A percentile compares a stretch with the other conserved stretches of the same genome.
Conservation (phyloP, 2,888 invertebrate genomes). For the Tiphia femorata region DNA sequence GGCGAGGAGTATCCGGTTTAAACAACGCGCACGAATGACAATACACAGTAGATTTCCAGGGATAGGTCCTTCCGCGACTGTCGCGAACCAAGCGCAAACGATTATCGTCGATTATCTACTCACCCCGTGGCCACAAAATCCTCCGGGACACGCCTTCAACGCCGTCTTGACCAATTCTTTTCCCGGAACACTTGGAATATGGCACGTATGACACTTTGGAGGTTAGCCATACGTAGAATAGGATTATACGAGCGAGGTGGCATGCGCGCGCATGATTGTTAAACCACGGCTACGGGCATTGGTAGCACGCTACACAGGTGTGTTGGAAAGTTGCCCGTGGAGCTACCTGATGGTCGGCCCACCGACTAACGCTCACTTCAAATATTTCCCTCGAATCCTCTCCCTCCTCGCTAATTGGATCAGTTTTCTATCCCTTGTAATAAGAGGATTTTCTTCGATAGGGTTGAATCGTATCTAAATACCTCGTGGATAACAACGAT, state of each 20-base stretch:
- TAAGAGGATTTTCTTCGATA: too few relatives aligned
- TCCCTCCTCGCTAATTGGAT: too few relatives aligned
- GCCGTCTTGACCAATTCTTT: neutral
- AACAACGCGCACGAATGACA: neutral
- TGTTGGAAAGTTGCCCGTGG: too few relatives aligned
- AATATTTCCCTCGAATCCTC: too few relatives aligned
- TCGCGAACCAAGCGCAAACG: neutral
- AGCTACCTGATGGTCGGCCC: too few relatives aligned
- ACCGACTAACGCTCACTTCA: too few relatives aligned
- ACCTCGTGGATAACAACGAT: too few relatives aligned
- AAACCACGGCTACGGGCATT: neutral
- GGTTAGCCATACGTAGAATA: slow-evolving; percentile 3
- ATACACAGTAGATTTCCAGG: neutral
- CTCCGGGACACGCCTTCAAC: neutral
- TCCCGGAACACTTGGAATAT: neutral
- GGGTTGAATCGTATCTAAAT: too few relatives aligned
- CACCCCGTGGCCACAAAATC: neutral
- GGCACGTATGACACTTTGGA: slow-evolving; percentile 3
- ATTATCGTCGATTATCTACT: neutral
- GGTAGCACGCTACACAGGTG: too few relatives aligned
- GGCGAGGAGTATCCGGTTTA: neutral
- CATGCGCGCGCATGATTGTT: slow-evolving; percentile 1
- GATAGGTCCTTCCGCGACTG: neutral
- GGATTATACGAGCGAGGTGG: slow-evolving; percentile 2
- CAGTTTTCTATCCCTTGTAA: too few relatives aligned